Evolutionary conservation across 2,113 vertebrate genomes (phyloP).

Genomic region (Pandion haliaetus): DNA sequence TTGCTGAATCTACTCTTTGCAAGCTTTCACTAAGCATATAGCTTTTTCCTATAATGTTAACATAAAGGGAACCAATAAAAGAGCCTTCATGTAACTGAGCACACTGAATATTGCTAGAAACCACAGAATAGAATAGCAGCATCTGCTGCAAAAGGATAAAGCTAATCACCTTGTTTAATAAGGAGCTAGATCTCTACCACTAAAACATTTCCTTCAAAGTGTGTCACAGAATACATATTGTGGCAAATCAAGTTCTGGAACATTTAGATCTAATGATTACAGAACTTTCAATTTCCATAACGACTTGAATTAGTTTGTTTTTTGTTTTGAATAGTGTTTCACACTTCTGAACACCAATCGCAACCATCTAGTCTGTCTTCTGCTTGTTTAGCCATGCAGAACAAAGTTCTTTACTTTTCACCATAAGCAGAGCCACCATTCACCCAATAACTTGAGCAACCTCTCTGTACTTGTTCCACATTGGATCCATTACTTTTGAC

Average conservation of each 20-base stretch:
- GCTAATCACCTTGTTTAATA: not conserved
- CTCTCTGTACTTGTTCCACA: not conserved
- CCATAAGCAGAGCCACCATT: not conserved
- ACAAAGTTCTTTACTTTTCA: not conserved
- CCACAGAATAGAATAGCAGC: not conserved
- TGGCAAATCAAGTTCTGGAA: not conserved
- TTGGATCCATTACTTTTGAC: not conserved
- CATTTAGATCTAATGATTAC: not conserved
- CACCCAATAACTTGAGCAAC: not conserved
- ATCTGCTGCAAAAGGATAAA: not conserved
- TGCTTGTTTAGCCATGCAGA: not conserved
- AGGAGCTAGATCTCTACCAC: not conserved
- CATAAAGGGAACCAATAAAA: not conserved
- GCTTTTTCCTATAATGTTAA: not conserved
- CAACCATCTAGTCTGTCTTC: not conserved
- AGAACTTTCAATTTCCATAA: not conserved
- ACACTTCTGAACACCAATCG: not conserved
- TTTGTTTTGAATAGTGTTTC: not conserved
- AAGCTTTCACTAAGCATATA: not conserved
- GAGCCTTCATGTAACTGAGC: not conserved
- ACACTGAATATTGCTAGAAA: not conserved
- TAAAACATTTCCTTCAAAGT: not conserved
- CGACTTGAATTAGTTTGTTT: not conserved
- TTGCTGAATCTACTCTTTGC: not conserved
- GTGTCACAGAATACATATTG: not conserved